Conservation (phyloP, 1,140 invertebrate genomes). For the Lordiphosa mommai region DNA sequence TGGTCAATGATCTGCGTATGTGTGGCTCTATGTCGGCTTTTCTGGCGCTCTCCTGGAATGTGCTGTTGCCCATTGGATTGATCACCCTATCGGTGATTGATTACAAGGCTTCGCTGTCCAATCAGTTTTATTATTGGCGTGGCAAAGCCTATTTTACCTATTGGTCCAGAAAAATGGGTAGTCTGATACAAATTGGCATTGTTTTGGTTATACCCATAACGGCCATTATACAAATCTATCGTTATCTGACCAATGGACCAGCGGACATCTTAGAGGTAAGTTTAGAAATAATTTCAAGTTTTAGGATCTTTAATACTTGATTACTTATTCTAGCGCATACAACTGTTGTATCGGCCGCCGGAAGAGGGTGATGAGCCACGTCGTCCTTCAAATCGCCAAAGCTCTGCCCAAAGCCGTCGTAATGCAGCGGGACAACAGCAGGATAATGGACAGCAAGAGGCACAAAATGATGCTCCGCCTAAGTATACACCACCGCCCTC, state of each 20-base stretch:
- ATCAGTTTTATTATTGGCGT: slow-evolving; percentile 77
- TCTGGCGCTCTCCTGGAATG: slow-evolving; percentile 93
- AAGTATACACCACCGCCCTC: slow-evolving; percentile 96
- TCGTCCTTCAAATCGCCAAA: slow-evolving; percentile 45
- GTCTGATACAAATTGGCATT: slow-evolving; percentile 88
- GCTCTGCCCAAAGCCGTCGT: slow-evolving; percentile 29
- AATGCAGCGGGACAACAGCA: slow-evolving; percentile 32
- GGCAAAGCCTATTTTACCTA: slow-evolving; percentile 85
- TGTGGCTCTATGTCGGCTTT: slow-evolving; percentile 84
- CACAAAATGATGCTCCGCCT: slow-evolving; percentile 90
- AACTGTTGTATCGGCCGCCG: slow-evolving; percentile 57
- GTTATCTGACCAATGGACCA: slow-evolving; percentile 90
- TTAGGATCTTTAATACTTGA: not conserved
- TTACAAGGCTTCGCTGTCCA: slow-evolving; percentile 72
- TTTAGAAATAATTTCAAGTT: slow-evolving; percentile 1
- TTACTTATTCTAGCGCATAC: slow-evolving; percentile 83
- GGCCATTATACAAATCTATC: slow-evolving; percentile 90
- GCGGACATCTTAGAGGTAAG: slow-evolving; percentile 92
- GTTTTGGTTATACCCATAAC: slow-evolving; percentile 88
- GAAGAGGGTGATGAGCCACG: slow-evolving; percentile 39
- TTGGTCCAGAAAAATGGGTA: slow-evolving; percentile 89
- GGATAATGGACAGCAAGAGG: slow-evolving; percentile 45
- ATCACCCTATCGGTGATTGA: slow-evolving; percentile 82
- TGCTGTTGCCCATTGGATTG: slow-evolving; percentile 87
- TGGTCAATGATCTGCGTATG: slow-evolving; percentile 85